phyloP scores from a whole-genome alignment of 2,113 vertebrate species.

The Pardalotus punctatus region DNA sequence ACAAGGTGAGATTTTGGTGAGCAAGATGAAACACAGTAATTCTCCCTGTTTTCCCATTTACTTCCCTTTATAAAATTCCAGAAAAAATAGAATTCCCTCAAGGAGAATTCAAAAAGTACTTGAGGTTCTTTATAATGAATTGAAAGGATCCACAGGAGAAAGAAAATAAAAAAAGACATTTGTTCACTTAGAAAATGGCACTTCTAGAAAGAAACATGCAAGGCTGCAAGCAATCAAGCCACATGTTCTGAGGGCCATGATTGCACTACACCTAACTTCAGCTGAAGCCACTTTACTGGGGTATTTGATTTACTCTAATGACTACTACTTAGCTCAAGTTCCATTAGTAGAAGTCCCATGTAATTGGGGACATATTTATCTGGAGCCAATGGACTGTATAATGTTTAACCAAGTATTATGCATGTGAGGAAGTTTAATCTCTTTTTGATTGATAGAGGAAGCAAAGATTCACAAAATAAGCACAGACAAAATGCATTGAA shows the following conservation, averaged over 20 bases:
- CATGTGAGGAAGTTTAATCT: not conserved
- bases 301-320: not conserved
- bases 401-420: slow-evolving; percentile 13
- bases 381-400: not conserved
- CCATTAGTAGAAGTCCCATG: not conserved
- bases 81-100: not conserved
- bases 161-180: not conserved
- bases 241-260: not conserved
- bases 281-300: not conserved
- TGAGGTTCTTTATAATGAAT: not conserved
- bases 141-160: not conserved
- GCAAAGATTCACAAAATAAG: not conserved
- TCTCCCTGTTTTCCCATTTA: not conserved
- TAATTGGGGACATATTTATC: not conserved
- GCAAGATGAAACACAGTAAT: not conserved
- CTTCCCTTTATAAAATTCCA: not conserved
- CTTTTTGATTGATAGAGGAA: not conserved
- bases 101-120: not conserved
- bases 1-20: not conserved
- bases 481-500: not conserved
- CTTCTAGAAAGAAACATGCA: not conserved
- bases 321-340: not conserved
- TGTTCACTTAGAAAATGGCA: not conserved
- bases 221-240: not conserved
- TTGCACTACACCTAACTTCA: not conserved